Base-by-base conservation (phyloP, 2,888 invertebrate species). In the Deilephila elpenor region DNA sequence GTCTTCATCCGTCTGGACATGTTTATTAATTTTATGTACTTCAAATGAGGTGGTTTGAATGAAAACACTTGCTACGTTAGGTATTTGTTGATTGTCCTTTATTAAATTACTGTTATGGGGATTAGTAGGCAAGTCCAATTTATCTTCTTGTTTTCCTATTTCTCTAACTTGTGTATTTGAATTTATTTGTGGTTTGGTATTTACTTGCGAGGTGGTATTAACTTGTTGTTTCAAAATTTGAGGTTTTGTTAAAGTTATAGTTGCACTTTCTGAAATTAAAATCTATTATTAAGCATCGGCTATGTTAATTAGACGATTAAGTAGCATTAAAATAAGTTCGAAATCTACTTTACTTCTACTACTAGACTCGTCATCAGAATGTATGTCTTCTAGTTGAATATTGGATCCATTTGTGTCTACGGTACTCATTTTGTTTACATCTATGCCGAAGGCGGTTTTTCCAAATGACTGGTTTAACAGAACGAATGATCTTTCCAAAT, bases 391-490 rank as follows among this genome's bases (percentile, higher is more conserved):
- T 71, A 91, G 73, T 78, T 89, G 82, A 60, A 89, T 78, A 67
- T 84, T 83, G 37, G 78, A 71, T 5, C 78, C 71, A 60, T 78
- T 78, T 37, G 8, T 34, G 19, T 59, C 25, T 1, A 61, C 56
- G 19, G n/a, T 25, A 14, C n/a, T 53, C 8, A 17, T 14, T 25
- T 56, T 72, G 11, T 59, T 32, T 6, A 25, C 34, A 44, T 56
- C 17, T 5, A 37, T n/a, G 19, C 20, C 53, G 1, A 29, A 19
- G 53, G 5, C 20, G 17, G 81, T 73, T 75, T 86, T 86, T 74
- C 87, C 87, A 76, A 91, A 89, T 3, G 88, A 89, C 79, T 91
- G 92, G 82, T 91, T 94, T 7, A 93, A 77, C 34, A 90, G 80
- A 25, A 93, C 78, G 60, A 94, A 80, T 14, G 86, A 88, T 82